These are phyloP conservation scores for Carassius gibelio DNA, from an alignment of 2,113 vertebrate genomes.

Conservation along the genomic window DNA sequence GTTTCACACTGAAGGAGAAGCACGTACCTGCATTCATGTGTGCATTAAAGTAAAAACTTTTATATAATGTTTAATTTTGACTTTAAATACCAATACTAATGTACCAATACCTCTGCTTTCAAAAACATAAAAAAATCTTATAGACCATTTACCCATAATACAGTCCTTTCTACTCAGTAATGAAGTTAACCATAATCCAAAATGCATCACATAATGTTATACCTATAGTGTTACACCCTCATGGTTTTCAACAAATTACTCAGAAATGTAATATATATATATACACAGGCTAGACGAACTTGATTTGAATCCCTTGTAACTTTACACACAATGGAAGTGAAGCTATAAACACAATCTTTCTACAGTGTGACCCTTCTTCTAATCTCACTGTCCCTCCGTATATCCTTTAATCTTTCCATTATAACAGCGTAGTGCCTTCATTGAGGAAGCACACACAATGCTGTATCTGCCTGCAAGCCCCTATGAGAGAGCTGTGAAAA, in stretches of 20 bases:
- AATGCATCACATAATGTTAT: not conserved
- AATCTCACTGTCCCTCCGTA: slow-evolving; percentile 9
- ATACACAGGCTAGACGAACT: not conserved
- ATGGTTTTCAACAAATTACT: not conserved
- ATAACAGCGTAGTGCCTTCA: slow-evolving; percentile 13
- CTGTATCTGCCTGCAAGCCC: slow-evolving; percentile 54
- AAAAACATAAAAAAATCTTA: not conserved
- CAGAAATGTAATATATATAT: not conserved
- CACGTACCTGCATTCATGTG: too few species aligned
- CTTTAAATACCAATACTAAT: too few species aligned
- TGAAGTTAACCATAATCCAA: not conserved
- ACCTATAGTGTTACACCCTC: not conserved
- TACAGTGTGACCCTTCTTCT: not conserved
- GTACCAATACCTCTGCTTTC: not conserved
- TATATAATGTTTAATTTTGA: too few species aligned
- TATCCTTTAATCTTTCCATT: slow-evolving; percentile 32
- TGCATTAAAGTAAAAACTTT: too few species aligned
- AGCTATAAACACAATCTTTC: slow-evolving; percentile 1
- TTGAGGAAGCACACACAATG: slow-evolving; percentile 41
- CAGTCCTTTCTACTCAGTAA: not conserved
- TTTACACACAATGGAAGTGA: not conserved
- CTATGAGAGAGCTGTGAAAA: slow-evolving; percentile 61
- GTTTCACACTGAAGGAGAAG: too few species aligned
- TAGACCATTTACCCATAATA: not conserved
- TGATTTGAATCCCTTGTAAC: not conserved